Conservation (phyloP, 2,888 invertebrate genomes). For the Steinernema carpocapsae region DNA sequence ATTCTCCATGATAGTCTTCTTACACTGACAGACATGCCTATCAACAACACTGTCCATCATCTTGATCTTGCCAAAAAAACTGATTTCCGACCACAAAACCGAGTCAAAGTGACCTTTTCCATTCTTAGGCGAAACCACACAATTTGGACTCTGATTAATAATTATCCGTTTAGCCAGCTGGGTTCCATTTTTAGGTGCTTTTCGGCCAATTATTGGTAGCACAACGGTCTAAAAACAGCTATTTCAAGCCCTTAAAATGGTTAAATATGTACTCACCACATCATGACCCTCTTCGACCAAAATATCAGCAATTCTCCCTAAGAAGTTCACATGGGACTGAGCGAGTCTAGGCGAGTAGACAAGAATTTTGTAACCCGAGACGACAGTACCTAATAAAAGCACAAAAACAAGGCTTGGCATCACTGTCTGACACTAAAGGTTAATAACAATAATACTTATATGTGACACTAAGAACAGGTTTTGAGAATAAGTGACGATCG, state of each 20-base stretch:
- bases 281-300: conserved; percentile 11
- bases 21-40: background rate
- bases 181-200: background rate
- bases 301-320: conserved; percentile 16
- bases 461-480: no score
- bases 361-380: background rate
- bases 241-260: background rate
- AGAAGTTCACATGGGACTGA: conserved; percentile 12
- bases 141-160: background rate
- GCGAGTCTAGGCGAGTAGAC: conserved; percentile 7
- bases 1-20: background rate
- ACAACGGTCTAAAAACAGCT: background rate
- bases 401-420: background rate
- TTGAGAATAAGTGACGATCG: no score
- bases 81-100: background rate
- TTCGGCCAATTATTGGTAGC: background rate
- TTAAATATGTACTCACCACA: background rate
- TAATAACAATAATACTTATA: no score
- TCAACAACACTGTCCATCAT: background rate
- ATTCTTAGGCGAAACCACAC: no score
- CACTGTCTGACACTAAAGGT: no score
- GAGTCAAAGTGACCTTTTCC: no score
- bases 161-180: background rate
- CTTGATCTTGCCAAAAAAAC: background rate
- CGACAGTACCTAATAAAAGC: background rate